Evolutionary conservation across 92 coral and sea anemone species (phyloP).

Genomic region (Montipora capitata): DNA sequence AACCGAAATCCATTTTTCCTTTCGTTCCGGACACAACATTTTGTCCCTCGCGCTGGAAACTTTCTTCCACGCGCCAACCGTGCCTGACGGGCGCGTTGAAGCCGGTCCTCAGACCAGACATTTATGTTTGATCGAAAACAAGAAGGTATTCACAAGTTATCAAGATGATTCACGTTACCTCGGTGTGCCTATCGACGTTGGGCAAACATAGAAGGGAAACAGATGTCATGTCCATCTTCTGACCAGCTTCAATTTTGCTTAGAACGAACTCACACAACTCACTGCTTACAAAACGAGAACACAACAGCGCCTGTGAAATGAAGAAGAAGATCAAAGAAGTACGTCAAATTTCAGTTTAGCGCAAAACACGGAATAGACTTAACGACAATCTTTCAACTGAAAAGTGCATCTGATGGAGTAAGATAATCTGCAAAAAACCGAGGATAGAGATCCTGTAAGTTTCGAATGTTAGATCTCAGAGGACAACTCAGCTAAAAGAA

Average conservation of each 20-base stretch:
- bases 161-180: slow-evolving; percentile 67
- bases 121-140: neutral
- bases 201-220: slow-evolving; percentile 86
- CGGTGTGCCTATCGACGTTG: slow-evolving; percentile 72
- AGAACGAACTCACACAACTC: slow-evolving; percentile 80
- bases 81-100: no score
- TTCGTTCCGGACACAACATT: no score
- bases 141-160: no score
- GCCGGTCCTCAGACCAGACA: neutral
- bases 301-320: slow-evolving; percentile 82
- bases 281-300: slow-evolving; percentile 78
- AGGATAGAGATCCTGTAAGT: no score
- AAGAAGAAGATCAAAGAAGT: neutral
- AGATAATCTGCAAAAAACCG: no score
- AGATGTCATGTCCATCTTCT: slow-evolving; percentile 70
- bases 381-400: no score
- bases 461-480: no score
- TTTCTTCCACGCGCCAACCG: no score
- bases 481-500: no score
- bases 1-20: no score
- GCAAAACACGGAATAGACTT: neutral
- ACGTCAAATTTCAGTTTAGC: neutral
- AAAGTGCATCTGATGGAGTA: no score
- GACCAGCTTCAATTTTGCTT: slow-evolving; percentile 66
- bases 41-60: no score